Base-by-base conservation (phyloP, 2,113 vertebrate genomes). In the Lota lota region DNA sequence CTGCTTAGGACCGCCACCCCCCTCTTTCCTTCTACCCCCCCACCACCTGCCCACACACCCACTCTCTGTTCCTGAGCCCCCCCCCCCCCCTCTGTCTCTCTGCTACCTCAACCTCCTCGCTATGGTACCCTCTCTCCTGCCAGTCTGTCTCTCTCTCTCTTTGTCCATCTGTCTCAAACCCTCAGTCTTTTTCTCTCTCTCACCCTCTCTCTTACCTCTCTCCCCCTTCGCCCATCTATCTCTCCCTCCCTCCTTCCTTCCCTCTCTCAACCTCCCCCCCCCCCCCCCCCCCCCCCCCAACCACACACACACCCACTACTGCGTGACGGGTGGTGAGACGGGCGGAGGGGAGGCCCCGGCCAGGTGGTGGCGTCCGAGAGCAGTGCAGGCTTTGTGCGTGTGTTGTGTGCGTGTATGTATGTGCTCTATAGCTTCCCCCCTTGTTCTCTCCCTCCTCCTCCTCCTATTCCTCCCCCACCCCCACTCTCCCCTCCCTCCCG, bases 401-500 rank as follows among this genome's bases (percentile, higher is more conserved):
- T 40, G 36, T 40, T 7, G 36, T 40, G 36, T 33, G 28, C 6
- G 11, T 40, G 36, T 40, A 40, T 40, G 36, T 40, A 40, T 40
- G 36, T 40, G 36, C 36, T 40, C 36, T 40, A 40, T 40, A 40
- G 36, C 36, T 56, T 56, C 47, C 16, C 5, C 50, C 64, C 20
- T 72, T 75, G 79, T 57, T 66, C 40, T 22, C 69, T 50, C 72
- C 11, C 2, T 33, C 65, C 59, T 8, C 15, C 65, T 36, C 63
- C 22, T 24, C 69, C 79, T 22, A 74, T 75, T 17, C 19, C 53
- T 54, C 58, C 28, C 22, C 61, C 86, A 87, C 91, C 90, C 90
- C 87, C 91, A 87, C 87, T 89, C 85, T 86, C 86, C 91, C 87
- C 89, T 90, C 90, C 88, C 84, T 89, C 91, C 88, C 86, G 91